Conservation (phyloP, 2,888 invertebrate species). For the Iphiclides podalirius region DNA sequence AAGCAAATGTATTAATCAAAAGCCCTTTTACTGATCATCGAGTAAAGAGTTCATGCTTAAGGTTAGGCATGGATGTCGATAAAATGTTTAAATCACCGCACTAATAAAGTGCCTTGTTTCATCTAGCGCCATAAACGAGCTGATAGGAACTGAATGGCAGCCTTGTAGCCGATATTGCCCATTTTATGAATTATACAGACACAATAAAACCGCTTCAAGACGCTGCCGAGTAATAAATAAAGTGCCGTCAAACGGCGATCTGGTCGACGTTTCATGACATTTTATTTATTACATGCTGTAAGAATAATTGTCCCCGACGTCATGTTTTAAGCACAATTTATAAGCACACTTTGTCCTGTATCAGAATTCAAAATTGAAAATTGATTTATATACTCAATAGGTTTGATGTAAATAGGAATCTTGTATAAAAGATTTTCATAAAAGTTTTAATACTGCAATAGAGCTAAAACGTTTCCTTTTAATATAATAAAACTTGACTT, state of each 20-base stretch:
- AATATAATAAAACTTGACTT: too few species aligned
- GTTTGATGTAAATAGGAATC: too few species aligned
- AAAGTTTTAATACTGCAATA: too few species aligned
- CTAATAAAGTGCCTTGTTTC: constrained; percentile 62
- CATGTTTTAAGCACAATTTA: too few species aligned
- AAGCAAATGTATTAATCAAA: too few species aligned
- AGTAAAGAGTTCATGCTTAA: background rate
- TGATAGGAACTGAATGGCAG: constrained; percentile 71
- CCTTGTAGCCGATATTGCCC: constrained; percentile 72
- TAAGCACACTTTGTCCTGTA: too few species aligned
- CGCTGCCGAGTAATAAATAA: background rate
- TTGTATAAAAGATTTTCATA: too few species aligned
- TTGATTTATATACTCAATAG: too few species aligned
- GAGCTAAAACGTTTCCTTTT: too few species aligned
- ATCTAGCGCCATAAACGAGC: constrained; percentile 73
- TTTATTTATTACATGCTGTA: background rate
- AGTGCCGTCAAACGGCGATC: background rate
- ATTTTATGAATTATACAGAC: constrained; percentile 67
- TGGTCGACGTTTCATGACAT: background rate
- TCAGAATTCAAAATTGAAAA: too few species aligned
- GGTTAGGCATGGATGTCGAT: constrained; percentile 5
- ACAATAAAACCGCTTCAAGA: constrained; percentile 52
- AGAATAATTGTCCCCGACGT: too few species aligned
- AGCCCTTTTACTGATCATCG: too few species aligned
- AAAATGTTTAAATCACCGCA: constrained; percentile 30